Conservation (phyloP, 2,888 invertebrate species). For the Acanthosepion esculentum region DNA sequence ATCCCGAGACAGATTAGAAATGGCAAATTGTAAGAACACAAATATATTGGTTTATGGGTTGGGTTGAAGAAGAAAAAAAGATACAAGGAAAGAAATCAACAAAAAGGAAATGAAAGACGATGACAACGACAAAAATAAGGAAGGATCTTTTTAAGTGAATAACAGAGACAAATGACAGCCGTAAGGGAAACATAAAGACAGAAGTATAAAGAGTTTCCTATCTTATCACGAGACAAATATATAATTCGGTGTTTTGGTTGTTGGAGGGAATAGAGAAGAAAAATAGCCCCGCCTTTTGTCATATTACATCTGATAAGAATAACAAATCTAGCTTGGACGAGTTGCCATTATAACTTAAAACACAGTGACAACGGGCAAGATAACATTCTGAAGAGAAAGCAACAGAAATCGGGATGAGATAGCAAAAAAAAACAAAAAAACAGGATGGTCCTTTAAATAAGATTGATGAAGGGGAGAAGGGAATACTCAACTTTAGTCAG, state of each 20-base stretch:
- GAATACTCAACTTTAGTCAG: too few relatives aligned
- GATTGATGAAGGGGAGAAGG: too few relatives aligned
- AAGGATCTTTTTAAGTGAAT: neutral
- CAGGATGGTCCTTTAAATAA: too few relatives aligned
- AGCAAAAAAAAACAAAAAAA: too few relatives aligned
- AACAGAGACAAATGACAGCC: neutral
- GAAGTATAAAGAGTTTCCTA: neutral
- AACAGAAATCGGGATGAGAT: neutral
- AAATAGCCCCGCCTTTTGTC: neutral
- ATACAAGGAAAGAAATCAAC: too few relatives aligned
- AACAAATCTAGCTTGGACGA: neutral
- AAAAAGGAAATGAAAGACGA: neutral
- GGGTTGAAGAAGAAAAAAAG: too few relatives aligned
- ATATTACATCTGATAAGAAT: neutral
- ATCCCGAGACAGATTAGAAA: too few relatives aligned
- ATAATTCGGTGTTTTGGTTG: neutral
- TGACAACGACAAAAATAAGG: neutral
- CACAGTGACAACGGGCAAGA: neutral
- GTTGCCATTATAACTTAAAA: neutral
- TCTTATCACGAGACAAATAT: neutral
- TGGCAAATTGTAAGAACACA: too few relatives aligned
- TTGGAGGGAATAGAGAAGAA: neutral
- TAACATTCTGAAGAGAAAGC: neutral
- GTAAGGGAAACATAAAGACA: neutral
- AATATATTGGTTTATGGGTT: too few relatives aligned